These are phyloP conservation scores for Tachina lurida DNA, from an alignment of 2,888 invertebrate genomes.

Conservation along the genomic window DNA sequence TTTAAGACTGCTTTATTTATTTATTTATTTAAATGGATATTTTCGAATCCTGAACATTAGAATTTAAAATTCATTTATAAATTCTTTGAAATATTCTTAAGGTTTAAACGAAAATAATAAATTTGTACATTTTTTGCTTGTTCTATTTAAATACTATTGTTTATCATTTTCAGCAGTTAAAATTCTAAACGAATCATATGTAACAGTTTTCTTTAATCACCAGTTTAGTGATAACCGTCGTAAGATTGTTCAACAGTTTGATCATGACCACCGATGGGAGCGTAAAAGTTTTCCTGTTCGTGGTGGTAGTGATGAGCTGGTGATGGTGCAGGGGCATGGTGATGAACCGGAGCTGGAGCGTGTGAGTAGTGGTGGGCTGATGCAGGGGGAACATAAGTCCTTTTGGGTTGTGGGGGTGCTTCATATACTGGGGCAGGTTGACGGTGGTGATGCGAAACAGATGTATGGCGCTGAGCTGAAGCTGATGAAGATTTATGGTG, in stretches of 20 bases:
- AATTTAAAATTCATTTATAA: neutral
- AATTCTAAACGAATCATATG: conserved; percentile 6
- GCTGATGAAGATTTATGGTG: conserved; percentile 3
- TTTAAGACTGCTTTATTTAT: neutral
- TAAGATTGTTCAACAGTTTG: conserved; percentile 35
- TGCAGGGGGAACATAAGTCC: conserved; percentile 10
- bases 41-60: neutral
- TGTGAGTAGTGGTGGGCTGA: conserved; percentile 28
- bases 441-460: neutral
- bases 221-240: conserved; percentile 39
- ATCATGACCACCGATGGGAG: conserved; percentile 27
- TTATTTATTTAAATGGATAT: neutral
- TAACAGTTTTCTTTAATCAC: neutral
- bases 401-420: neutral
- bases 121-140: neutral
- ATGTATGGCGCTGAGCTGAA: conserved; percentile 6
- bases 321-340: neutral
- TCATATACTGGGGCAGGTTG: conserved; percentile 1
- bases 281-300: conserved; percentile 37
- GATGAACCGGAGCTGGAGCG: conserved; percentile 23
- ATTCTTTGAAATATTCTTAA: neutral
- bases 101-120: neutral
- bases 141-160: conserved; percentile 22
- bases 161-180: neutral
- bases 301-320: conserved; percentile 17